Percentiles rank a stretch among this genome's conserved stretches.
Evolutionary conservation across 2,888 invertebrate species (phyloP).

Genomic region (Drosophila borborema): DNA sequence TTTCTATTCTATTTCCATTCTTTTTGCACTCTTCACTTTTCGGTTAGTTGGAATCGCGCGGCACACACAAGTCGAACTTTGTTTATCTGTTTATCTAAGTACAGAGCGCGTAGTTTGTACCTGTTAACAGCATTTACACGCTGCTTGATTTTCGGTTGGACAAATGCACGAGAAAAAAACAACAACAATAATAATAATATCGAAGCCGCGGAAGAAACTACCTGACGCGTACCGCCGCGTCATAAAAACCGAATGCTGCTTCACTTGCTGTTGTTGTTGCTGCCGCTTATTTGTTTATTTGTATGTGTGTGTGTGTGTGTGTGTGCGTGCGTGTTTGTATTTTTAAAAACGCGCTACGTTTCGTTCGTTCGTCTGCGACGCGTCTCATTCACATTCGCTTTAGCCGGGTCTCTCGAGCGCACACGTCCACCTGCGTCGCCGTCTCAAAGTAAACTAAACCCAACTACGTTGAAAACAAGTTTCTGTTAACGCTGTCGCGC

Average conservation of each 20-base stretch:
- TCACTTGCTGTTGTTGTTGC: conserved; percentile 33
- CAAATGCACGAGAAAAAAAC: conserved; percentile 34
- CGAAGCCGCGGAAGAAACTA: conserved; percentile 58
- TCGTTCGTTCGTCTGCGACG: conserved; percentile 40
- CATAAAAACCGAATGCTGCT: conserved; percentile 67
- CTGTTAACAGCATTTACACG: conserved; percentile 72
- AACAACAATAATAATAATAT: conserved; percentile 37
- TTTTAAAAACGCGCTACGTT: conserved; percentile 63
- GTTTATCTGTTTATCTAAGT: conserved; percentile 42
- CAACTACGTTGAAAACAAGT: conserved; percentile 84
- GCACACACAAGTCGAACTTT: conserved; percentile 12
- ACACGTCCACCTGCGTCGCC: conserved; percentile 84
- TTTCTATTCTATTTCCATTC: not conserved
- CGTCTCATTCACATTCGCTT: conserved; percentile 63
- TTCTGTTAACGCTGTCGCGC: conserved; percentile 68
- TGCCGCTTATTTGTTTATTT: conserved; percentile 32
- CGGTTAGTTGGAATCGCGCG: conserved; percentile 11
- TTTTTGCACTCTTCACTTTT: conserved; percentile 16
- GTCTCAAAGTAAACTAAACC: conserved; percentile 84
- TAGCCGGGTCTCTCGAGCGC: conserved; percentile 35
- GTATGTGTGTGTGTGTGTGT: conserved; percentile 1
- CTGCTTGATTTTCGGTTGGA: conserved; percentile 57
- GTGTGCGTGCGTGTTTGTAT: conserved; percentile 43
- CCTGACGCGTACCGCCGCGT: conserved; percentile 70
- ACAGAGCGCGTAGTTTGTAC: conserved; percentile 33